A percentile compares a stretch with the other conserved stretches of the same genome.
These are phyloP conservation scores for Cariama cristata DNA, from an alignment of 2,113 vertebrate species.

Conservation along the genomic window DNA sequence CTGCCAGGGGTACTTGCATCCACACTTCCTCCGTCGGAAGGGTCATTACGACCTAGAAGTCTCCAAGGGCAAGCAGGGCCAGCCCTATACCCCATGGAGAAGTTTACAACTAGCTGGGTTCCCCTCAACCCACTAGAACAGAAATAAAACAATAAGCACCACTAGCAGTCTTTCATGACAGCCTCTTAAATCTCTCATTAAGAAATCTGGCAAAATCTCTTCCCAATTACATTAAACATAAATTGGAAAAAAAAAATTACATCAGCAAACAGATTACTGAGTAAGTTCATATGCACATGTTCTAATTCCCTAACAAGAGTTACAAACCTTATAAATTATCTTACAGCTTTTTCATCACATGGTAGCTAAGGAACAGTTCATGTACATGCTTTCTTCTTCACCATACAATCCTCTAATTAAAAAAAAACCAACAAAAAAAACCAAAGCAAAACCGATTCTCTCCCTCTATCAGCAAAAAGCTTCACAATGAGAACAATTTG, in stretches of 20 bases:
- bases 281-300: background rate
- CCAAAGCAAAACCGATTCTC: background rate
- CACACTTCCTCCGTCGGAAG: background rate
- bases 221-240: slow-evolving; percentile 19
- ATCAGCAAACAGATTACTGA: slow-evolving; percentile 18
- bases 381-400: background rate
- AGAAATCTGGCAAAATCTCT: slow-evolving; percentile 5
- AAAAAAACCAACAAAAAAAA: background rate
- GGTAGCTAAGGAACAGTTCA: background rate
- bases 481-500: background rate
- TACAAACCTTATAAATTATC: background rate
- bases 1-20: background rate
- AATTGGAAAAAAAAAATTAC: background rate
- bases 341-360: background rate
- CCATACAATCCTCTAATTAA: background rate
- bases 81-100: background rate
- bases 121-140: background rate
- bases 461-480: background rate
- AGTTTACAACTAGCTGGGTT: background rate
- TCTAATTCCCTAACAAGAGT: background rate
- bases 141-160: background rate
- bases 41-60: background rate
- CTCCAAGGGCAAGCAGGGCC: background rate
- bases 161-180: background rate
- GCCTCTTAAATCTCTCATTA: background rate